Base-by-base conservation (phyloP, 2,797 vertebrate species). In the Streptopelia turtur region DNA sequence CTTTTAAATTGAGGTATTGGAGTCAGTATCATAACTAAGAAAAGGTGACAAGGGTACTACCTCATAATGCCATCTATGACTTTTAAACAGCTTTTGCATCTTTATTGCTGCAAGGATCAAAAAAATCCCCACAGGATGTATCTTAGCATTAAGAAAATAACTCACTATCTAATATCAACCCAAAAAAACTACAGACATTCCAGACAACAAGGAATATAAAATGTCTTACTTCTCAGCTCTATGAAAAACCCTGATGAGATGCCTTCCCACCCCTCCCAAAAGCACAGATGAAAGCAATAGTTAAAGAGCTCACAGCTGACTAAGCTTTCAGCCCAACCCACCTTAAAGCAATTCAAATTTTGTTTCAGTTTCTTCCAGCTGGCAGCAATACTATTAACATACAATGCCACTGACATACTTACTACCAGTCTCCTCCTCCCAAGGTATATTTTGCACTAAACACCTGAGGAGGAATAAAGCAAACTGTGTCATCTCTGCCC, bases 331-430 rank as follows among this genome's bases (percentile, higher is more conserved):
- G 61, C 28, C 65, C 80, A 89, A 63, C 11, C 30, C 83, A 93
- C 49, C 45, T 87, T 39, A 37, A 45, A 93, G 77, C 74, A 74
- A 41, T 50, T 72, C 4, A 5, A 89, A 12, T 37, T 86, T 69
- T 52, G 50, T 59, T 93, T 76, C 77, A 60, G 24, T 61, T 69
- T 78, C 61, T 86, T 80, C 77, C 86, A 95, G 83, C 85, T 95
- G 83, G 65, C 77, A 94, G 50, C 41, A 78, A 35, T 82, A n/a
- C 61, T 35, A 13, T 56, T 69, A 27, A 78, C 59, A 72, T 55
- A 70, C 80, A 91, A 5, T 28, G 24, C 43, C 47, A 83, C 66
- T 95, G 80, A 47, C 78, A 91, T 5, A 57, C 35, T 53, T 30
- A 28, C 37, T 30, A 45, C 18, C 41, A 75, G 35, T 18, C 39